Conservation (phyloP, 2,113 vertebrate species). For the Apaloderma vittatum region DNA sequence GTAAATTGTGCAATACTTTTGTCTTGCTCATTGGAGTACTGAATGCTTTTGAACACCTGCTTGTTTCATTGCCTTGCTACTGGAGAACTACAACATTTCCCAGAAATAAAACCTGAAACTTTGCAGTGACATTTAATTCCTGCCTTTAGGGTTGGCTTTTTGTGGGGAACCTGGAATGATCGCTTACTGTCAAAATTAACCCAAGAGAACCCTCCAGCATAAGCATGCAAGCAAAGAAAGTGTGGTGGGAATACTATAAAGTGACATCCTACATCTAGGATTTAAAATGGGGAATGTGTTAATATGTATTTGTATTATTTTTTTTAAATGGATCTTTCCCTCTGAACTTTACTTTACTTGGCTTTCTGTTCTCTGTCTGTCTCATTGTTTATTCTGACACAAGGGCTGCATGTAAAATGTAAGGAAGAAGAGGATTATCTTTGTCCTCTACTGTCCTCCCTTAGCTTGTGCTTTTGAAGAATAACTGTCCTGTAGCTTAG, state of each 20-base stretch:
- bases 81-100: background rate
- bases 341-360: background rate
- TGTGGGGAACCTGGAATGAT: background rate
- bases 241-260: background rate
- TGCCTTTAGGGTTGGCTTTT: background rate
- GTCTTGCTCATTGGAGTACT: background rate
- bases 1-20: background rate
- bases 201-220: background rate
- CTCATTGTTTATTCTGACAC: background rate
- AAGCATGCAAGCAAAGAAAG: background rate
- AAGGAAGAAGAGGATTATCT: background rate
- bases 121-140: background rate
- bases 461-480: background rate
- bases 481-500: background rate
- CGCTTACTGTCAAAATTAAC: background rate
- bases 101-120: background rate
- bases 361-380: background rate
- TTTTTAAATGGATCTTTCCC: background rate
- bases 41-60: background rate
- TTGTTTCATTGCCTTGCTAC: background rate
- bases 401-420: slow-evolving; percentile 3
- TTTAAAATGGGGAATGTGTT: slow-evolving; percentile 1
- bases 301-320: background rate
- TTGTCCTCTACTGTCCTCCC: background rate
- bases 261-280: background rate